Evolutionary conservation across 1,140 invertebrate species (phyloP).

Genomic region (Phthorimaea operculella): DNA sequence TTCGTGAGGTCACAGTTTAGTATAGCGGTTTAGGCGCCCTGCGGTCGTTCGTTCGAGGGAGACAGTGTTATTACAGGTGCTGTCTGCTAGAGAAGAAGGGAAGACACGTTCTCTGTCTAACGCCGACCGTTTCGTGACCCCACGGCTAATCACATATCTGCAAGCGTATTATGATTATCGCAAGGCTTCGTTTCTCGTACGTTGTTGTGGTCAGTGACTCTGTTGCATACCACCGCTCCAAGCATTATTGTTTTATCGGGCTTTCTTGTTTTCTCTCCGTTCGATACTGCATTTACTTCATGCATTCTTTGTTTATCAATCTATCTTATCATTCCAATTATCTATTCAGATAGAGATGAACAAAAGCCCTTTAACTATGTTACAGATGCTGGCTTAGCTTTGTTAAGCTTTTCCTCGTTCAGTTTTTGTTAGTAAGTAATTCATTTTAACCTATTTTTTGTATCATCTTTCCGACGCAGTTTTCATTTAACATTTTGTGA

Average conservation of each 20-base stretch:
- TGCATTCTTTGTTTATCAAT: no score
- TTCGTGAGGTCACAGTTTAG: constrained; percentile 66
- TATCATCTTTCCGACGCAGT: no score
- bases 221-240: constrained; percentile 17
- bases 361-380: no score
- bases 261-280: no score
- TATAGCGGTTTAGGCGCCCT: constrained; percentile 63
- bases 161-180: constrained; percentile 64
- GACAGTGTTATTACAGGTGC: constrained; percentile 28
- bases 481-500: no score
- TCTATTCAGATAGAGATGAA: no score
- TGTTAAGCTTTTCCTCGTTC: no score
- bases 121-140: constrained; percentile 59
- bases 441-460: no score
- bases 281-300: no score
- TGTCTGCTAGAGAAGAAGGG: constrained; percentile 27
- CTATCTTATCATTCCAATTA: no score
- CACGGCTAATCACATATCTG: constrained; percentile 63
- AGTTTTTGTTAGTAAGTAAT: no score
- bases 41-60: constrained; percentile 44
- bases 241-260: constrained; percentile 10
- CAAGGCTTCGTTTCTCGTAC: constrained; percentile 47
- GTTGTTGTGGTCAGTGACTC: constrained; percentile 56
- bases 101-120: constrained; percentile 38
- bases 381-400: no score